Evolutionary conservation across 2,797 vertebrate species (phyloP).

Genomic region (Hylomyscus alleni): DNA sequence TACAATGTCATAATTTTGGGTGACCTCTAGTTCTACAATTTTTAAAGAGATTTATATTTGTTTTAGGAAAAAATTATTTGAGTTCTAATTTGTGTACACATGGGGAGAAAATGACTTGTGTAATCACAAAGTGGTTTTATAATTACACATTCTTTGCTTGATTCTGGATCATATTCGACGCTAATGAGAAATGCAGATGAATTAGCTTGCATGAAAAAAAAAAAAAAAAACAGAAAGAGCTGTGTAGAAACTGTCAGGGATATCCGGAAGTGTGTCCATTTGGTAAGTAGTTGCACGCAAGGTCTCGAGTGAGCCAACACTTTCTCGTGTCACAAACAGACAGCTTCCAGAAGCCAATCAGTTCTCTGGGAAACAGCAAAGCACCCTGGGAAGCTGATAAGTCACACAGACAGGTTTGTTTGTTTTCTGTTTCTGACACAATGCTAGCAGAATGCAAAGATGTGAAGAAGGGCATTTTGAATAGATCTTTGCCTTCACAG

Average conservation of each 20-base stretch:
- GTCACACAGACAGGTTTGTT: background rate
- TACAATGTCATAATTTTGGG: background rate
- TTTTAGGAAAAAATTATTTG: conserved; percentile 30
- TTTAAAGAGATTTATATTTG: background rate
- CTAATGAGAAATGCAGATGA: conserved; percentile 34
- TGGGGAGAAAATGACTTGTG: conserved; percentile 39
- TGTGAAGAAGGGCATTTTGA: conserved; percentile 33
- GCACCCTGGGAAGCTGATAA: background rate
- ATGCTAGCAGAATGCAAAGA: background rate
- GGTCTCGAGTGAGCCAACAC: background rate
- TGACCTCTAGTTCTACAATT: background rate
- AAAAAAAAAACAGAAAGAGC: conserved; percentile 31
- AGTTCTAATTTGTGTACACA: conserved; percentile 47
- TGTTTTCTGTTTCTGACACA: background rate
- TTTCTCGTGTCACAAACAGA: accelerated
- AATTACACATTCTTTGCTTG: conserved; percentile 43
- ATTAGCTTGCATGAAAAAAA: conserved; percentile 26
- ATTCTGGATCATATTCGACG: conserved; percentile 55
- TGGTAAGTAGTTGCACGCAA: accelerated
- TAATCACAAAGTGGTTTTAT: conserved; percentile 51
- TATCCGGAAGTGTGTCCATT: background rate
- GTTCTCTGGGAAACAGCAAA: conserved; percentile 9
- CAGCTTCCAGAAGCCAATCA: background rate
- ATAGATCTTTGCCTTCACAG: conserved; percentile 24
- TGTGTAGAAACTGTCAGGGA: background rate